phyloP scores from a whole-genome alignment of 2,888 invertebrate species.

The Patella caerulea region DNA sequence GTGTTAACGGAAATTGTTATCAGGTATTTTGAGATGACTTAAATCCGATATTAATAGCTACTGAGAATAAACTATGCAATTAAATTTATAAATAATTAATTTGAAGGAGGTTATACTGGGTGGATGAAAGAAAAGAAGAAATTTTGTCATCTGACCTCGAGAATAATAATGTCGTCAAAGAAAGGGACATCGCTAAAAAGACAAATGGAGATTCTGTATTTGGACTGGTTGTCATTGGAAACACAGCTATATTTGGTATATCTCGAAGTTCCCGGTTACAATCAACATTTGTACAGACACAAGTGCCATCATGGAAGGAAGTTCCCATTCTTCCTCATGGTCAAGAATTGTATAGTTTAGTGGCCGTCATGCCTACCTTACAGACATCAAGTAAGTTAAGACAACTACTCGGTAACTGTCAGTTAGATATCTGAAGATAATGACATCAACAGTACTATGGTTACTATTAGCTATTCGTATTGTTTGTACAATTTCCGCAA shows the following conservation, averaged over 20 bases:
- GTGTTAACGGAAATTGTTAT: no score
- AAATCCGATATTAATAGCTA: no score
- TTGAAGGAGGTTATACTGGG: slow-evolving; percentile 62
- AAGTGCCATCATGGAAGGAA: slow-evolving; percentile 49
- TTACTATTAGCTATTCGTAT: no score
- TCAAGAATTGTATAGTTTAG: slow-evolving; percentile 53
- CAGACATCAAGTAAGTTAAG: slow-evolving; percentile 51
- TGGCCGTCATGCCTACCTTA: slow-evolving; percentile 49
- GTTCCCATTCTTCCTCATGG: slow-evolving; percentile 48
- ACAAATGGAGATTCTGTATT: slow-evolving; percentile 50
- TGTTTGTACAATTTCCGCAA: no score
- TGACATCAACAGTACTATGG: no score
- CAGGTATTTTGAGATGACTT: no score
- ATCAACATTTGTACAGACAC: slow-evolving; percentile 47
- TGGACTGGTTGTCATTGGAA: slow-evolving; percentile 59
- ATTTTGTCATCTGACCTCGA: slow-evolving; percentile 56
- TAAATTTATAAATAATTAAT: not conserved
- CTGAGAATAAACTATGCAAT: no score
- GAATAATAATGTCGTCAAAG: slow-evolving; percentile 47
- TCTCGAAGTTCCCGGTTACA: slow-evolving; percentile 52
- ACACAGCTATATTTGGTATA: slow-evolving; percentile 58
- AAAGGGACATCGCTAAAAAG: slow-evolving; percentile 43
- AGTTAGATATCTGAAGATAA: no score
- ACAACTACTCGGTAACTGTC: no score
- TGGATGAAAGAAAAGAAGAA: slow-evolving; percentile 56